phyloP scores from a whole-genome alignment of 2,888 invertebrate genomes.

The Ephialtes manifestator region DNA sequence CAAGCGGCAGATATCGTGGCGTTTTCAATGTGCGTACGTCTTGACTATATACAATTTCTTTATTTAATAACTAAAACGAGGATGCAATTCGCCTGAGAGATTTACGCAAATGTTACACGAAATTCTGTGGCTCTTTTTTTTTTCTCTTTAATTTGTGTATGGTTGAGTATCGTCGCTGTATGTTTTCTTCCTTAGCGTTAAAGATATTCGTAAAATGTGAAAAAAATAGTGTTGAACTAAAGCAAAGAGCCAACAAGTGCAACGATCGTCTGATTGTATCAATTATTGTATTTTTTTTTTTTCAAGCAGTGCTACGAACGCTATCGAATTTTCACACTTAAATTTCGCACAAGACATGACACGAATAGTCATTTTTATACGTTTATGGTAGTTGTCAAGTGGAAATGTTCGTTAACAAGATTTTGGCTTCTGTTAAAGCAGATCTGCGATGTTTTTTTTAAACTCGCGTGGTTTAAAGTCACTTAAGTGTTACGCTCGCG shows the following conservation, averaged over 20 bases:
- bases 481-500: too few relatives aligned
- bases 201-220: constrained; percentile 30
- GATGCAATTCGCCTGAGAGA: constrained; percentile 34
- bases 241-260: constrained; percentile 10
- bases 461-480: not conserved
- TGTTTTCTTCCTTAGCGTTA: constrained; percentile 35
- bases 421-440: constrained; percentile 20
- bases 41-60: constrained; percentile 64
- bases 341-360: constrained; percentile 66
- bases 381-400: constrained; percentile 57
- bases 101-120: constrained; percentile 39
- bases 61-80: constrained; percentile 15
- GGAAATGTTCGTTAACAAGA: constrained; percentile 43
- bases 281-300: not conserved
- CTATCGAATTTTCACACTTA: constrained; percentile 40
- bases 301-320: constrained; percentile 30
- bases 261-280: constrained; percentile 33
- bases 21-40: constrained; percentile 61
- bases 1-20: constrained; percentile 49
- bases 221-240: constrained; percentile 20
- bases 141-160: constrained; percentile 28
- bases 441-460: not conserved
- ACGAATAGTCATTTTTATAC: constrained; percentile 64
- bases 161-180: constrained; percentile 38
- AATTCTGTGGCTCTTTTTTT: constrained; percentile 34